Evolutionary conservation across 2,888 invertebrate species (phyloP).

Genomic region (Nematopogon swammerdamellus): DNA sequence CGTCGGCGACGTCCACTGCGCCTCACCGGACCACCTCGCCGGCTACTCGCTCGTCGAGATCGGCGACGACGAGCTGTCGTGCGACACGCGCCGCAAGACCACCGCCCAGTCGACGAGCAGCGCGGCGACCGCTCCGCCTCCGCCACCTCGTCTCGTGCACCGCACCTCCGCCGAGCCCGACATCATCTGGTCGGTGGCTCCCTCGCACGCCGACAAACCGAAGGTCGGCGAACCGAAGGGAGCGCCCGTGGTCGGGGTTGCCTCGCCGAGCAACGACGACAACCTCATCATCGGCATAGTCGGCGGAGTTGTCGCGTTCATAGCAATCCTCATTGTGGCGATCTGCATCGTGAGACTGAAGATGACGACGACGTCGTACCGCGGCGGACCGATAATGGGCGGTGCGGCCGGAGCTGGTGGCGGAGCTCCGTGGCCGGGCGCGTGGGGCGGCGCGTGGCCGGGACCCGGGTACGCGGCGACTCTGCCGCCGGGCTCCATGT

Average conservation of each 20-base stretch:
- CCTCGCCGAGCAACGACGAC: conserved; percentile 77
- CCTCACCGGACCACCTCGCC: conserved; percentile 65
- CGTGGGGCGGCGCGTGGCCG: conserved; percentile 50
- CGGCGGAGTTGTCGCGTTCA: conserved; percentile 88
- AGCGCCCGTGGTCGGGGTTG: conserved; percentile 51
- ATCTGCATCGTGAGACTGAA: conserved; percentile 82
- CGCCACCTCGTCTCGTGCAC: conserved; percentile 51
- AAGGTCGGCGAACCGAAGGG: conserved; percentile 59
- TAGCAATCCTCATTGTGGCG: conserved; percentile 82
- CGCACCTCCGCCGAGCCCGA: conserved; percentile 75
- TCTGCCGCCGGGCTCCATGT: conserved; percentile 57
- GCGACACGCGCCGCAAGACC: conserved; percentile 62
- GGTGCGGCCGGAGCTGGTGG: conserved; percentile 60
- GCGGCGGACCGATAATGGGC: conserved; percentile 64
- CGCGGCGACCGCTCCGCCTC: conserved; percentile 35
- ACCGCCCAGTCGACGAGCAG: conserved; percentile 36
- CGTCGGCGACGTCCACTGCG: conserved; percentile 62
- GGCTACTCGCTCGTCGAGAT: conserved; percentile 71
- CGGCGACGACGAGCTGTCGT: conserved; percentile 78
- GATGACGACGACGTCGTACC: conserved; percentile 65
- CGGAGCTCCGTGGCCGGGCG: conserved; percentile 37
- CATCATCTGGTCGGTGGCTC: conserved; percentile 87
- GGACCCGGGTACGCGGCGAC: conserved; percentile 55
- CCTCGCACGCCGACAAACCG: conserved; percentile 60
- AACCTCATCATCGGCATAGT: conserved; percentile 94